Evolutionary conservation across 2,797 vertebrate genomes (phyloP).

Genomic region (Rhinoraja longicauda): DNA sequence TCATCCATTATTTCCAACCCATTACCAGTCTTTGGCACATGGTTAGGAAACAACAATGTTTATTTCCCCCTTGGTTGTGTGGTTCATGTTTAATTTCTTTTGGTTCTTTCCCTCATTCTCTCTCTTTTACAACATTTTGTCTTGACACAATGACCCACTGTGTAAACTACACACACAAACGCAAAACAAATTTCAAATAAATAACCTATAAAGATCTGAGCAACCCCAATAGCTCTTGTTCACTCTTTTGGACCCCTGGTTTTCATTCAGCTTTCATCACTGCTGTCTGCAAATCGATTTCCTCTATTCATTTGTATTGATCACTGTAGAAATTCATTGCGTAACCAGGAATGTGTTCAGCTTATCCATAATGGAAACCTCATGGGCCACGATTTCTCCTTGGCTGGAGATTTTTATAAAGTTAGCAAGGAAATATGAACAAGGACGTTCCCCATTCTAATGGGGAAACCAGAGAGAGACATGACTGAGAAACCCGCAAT

Average conservation of each 20-base stretch:
- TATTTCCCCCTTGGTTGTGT: not conserved
- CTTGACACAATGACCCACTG: not conserved
- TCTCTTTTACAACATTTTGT: not conserved
- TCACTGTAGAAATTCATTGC: not conserved
- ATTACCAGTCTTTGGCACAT: constrained; percentile 37
- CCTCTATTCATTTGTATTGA: not conserved
- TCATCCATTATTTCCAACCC: constrained; percentile 39
- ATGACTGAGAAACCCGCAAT: too few species aligned
- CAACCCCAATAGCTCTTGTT: not conserved
- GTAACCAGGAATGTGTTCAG: not conserved
- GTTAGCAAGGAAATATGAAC: not conserved
- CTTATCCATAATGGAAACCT: not conserved
- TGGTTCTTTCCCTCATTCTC: not conserved
- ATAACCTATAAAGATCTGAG: not conserved
- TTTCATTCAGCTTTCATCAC: not conserved
- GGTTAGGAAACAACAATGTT: constrained; percentile 26
- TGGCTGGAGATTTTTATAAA: not conserved
- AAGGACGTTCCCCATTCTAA: too few species aligned
- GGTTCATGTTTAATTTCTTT: not conserved
- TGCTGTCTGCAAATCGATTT: not conserved
- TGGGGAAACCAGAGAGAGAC: too few species aligned
- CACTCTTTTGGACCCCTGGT: not conserved
- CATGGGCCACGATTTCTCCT: constrained; percentile 12
- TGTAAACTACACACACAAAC: not conserved
- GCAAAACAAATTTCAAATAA: not conserved